These are phyloP conservation scores for Brachyrhaphis roseni DNA, from an alignment of 2,797 vertebrate genomes.

Conservation along the genomic window DNA sequence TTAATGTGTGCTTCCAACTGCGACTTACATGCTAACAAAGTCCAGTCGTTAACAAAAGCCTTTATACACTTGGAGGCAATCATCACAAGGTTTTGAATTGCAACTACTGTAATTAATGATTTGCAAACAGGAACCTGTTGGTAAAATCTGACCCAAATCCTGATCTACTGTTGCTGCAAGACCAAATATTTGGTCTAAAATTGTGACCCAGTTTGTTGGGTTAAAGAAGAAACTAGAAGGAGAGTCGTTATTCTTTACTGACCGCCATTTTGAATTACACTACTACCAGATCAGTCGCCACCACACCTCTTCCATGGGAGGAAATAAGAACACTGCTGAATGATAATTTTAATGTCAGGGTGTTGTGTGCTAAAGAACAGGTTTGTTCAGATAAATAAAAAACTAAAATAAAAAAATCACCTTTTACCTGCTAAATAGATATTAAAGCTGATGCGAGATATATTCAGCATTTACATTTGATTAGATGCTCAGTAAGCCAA, in stretches of 20 bases:
- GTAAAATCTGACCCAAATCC: background rate
- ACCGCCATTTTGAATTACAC: background rate
- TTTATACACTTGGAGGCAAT: background rate
- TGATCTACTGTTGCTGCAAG: background rate
- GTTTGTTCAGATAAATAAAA: background rate
- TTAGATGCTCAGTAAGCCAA: background rate
- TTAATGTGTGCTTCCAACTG: background rate
- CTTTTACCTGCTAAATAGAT: background rate
- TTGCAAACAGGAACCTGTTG: background rate
- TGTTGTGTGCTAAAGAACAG: background rate
- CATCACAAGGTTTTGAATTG: background rate
- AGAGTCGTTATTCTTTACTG: background rate
- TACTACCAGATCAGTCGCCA: background rate
- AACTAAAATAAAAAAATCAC: background rate
- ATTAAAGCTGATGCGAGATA: background rate
- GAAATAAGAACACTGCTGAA: background rate
- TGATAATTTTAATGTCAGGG: background rate
- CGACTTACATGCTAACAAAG: background rate
- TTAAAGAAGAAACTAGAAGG: background rate
- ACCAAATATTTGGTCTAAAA: background rate
- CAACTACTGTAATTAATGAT: background rate
- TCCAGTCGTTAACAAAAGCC: background rate
- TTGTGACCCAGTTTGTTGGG: background rate
- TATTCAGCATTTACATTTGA: background rate
- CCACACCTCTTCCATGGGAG: background rate